Percentiles rank a stretch among this genome's conserved stretches.
These are phyloP conservation scores for Micoletzkya japonica DNA, from an alignment of 2,888 invertebrate species.

Conservation along the genomic window DNA sequence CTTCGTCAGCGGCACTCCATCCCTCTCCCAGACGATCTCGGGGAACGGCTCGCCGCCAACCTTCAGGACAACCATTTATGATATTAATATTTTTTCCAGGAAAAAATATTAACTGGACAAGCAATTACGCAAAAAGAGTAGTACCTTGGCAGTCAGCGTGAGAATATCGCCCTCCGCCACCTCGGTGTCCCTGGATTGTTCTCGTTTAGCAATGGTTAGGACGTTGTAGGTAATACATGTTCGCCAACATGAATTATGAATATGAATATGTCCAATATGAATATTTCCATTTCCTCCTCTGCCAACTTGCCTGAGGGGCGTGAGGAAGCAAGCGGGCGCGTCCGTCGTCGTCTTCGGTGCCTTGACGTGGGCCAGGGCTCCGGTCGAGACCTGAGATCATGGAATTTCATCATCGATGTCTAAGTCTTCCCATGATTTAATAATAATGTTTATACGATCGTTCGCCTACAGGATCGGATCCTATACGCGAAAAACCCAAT, in stretches of 20 bases:
- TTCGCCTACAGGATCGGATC: too few species aligned
- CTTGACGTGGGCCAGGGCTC: constrained; percentile 56
- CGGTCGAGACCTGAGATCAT: constrained; percentile 41
- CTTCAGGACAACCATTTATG: too few species aligned
- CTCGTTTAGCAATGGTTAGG: background rate
- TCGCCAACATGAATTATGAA: background rate
- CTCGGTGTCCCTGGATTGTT: constrained; percentile 45
- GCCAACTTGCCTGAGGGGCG: constrained; percentile 26
- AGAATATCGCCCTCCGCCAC: constrained; percentile 72
- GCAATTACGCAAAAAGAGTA: too few species aligned
- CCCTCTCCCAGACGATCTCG: constrained; percentile 52
- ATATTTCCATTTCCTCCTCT: background rate
- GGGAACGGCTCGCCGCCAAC: constrained; percentile 66
- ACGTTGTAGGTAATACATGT: background rate
- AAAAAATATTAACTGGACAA: too few species aligned
- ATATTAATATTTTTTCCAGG: too few species aligned
- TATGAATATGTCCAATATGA: background rate
- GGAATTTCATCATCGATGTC: background rate
- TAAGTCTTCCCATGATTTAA: background rate
- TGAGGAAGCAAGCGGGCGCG: constrained; percentile 52
- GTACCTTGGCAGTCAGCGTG: constrained; percentile 65
- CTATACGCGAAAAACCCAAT: too few species aligned
- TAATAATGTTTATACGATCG: too few species aligned
- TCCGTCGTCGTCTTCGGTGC: constrained; percentile 41
- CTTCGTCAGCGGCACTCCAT: constrained; percentile 52